Evolutionary conservation across 1,140 invertebrate species (phyloP), one percentile per base, ranked within the genome.

Genomic region (Sycophila sp.): DNA sequence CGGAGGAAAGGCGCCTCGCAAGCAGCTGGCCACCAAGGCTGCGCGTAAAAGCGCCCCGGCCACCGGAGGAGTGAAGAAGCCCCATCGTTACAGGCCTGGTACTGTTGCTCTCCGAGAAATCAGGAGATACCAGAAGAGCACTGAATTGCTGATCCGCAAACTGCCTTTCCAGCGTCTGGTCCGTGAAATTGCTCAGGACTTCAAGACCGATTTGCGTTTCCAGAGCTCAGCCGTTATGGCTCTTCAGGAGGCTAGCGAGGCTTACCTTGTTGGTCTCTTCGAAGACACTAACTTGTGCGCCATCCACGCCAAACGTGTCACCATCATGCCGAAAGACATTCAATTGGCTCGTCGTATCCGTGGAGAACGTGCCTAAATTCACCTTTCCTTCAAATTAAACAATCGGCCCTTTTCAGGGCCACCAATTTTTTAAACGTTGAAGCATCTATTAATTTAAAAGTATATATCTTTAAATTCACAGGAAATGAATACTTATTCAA

Each of bases 201-300:
- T 91, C 86, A 92, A 92, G 75, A 92, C 92, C 34, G 93, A 94
- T 85, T 82, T 94, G 45, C 89, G 93, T 81, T 94, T 94, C 85
- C 90, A 91, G 76, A 87, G 85, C 69, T 86, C 89, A 13, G 90
- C 90, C 22, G 80, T 87, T 1, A 82, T 83, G 80, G 85, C 83
- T 62, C 80, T 87, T 22, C 87, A 94, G 87, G 91, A 92, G 83
- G 90, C 91, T 15, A 88, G 86, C 73, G 91, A 92, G 80, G 90
- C 91, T 42, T 92, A 91, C 78, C 80, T 92, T 67, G 90, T 92
- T 38, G 89, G 89, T 72, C 83, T 92, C 10, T 96, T 96, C 86
- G 94, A 96, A 90, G 94, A 96, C 85, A 96, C 94, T 73, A 96
- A 96, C 85, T 88, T 96, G 89, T 96, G 94, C 86, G 94, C 94